phyloP scores from a whole-genome alignment of 2,797 vertebrate species.

The Benthosema pterotum region DNA sequence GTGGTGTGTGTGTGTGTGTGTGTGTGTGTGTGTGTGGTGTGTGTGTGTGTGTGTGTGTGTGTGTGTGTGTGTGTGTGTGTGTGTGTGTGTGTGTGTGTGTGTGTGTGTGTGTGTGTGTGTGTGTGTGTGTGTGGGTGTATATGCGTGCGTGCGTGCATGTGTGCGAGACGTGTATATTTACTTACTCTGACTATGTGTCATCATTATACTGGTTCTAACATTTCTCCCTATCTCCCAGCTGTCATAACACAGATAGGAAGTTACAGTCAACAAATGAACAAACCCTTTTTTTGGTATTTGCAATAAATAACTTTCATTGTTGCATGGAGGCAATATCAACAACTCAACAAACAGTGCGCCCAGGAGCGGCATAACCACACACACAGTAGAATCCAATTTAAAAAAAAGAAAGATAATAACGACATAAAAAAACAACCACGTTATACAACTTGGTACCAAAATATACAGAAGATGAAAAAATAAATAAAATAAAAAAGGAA shows the following conservation, averaged over 20 bases:
- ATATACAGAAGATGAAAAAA: conserved; percentile 87
- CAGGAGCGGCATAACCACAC: conserved; percentile 81
- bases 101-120: neutral
- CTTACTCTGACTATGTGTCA: neutral
- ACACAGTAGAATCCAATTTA: conserved; percentile 81
- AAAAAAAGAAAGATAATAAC: conserved; percentile 68
- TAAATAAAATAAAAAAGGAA: conserved; percentile 84
- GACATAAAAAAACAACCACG: conserved; percentile 54
- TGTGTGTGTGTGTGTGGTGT: neutral
- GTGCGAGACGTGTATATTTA: neutral
- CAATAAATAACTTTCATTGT: conserved; percentile 87
- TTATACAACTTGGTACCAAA: conserved; percentile 83
- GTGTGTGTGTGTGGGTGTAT: neutral
- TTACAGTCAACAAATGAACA: conserved; percentile 75
- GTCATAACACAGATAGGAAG: conserved; percentile 44
- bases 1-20: too few species aligned
- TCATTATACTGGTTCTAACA: neutral
- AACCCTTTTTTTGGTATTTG: conserved; percentile 83
- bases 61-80: neutral
- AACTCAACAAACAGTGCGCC: conserved; percentile 92
- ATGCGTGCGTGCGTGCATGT: neutral
- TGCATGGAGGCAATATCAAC: conserved; percentile 87
- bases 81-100: conserved; percentile 6
- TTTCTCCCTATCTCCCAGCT: neutral
- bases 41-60: conserved; percentile 5